These are phyloP conservation scores for Phainopepla nitens DNA, from an alignment of 2,113 vertebrate species.

Conservation along the genomic window DNA sequence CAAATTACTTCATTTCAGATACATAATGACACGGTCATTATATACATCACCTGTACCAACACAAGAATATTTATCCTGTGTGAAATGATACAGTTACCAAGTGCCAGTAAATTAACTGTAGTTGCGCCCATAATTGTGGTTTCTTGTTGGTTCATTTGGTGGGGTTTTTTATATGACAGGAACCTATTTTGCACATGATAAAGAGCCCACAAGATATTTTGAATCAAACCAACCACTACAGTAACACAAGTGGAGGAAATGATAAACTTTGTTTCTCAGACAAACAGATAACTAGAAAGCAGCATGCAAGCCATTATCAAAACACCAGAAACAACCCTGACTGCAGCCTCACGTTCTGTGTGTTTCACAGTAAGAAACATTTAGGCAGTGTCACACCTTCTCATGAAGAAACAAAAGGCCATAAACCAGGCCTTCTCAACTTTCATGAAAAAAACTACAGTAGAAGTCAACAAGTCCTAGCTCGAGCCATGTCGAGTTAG, in stretches of 20 bases:
- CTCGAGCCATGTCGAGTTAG: conserved; percentile 80
- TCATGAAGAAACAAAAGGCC: conserved; percentile 93
- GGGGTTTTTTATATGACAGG: background rate
- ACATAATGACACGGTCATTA: background rate
- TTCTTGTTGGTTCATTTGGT: background rate
- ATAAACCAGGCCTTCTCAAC: conserved; percentile 80
- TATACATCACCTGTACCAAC: background rate
- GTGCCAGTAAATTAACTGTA: background rate
- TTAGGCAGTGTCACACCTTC: conserved; percentile 98
- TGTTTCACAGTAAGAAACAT: conserved; percentile 99
- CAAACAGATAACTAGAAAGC: conserved; percentile 65
- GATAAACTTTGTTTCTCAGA: conserved; percentile 36
- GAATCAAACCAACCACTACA: conserved; percentile 14
- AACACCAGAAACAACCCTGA: conserved; percentile 99
- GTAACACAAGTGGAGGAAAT: conserved; percentile 22
- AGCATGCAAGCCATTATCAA: conserved; percentile 89
- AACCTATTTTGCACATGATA: background rate
- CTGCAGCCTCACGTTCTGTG: conserved; percentile 92
- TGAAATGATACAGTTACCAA: background rate
- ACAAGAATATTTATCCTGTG: background rate
- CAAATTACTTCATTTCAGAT: background rate
- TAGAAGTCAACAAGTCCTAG: conserved; percentile 83
- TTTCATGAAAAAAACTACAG: conserved; percentile 92
- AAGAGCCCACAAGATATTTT: background rate
- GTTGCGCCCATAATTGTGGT: background rate